phyloP scores from a whole-genome alignment of 2,888 invertebrate species.

The Sinelater perroti region DNA sequence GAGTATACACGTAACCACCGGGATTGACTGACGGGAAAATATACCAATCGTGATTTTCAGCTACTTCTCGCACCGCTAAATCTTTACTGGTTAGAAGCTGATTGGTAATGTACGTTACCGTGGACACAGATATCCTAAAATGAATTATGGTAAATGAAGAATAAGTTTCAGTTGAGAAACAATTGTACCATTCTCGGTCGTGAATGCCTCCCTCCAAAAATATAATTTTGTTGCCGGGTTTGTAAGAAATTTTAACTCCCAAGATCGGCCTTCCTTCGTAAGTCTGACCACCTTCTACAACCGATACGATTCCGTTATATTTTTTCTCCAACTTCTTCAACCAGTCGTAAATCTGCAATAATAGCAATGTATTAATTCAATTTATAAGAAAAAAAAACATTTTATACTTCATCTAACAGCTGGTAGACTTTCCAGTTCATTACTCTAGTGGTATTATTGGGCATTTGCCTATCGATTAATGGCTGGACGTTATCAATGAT shows the following conservation, averaged over 20 bases:
- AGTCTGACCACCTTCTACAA: conserved; percentile 66
- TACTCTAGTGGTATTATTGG: too few species aligned
- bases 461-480: conserved; percentile 37
- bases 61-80: conserved; percentile 64
- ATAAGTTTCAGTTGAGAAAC: background rate
- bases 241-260: conserved; percentile 63
- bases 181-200: conserved; percentile 57
- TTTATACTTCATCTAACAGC: too few species aligned
- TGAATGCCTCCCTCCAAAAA: conserved; percentile 70
- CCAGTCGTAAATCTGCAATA: conserved; percentile 66
- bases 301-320: conserved; percentile 63
- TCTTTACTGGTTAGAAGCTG: conserved; percentile 72
- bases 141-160: background rate
- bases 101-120: conserved; percentile 67
- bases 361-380: too few species aligned
- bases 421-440: too few species aligned
- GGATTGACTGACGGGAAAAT: conserved; percentile 78
- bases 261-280: conserved; percentile 68
- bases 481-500: conserved; percentile 69
- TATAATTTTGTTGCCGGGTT: conserved; percentile 63
- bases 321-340: conserved; percentile 61
- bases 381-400: too few species aligned
- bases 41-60: conserved; percentile 77
- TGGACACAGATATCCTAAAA: conserved; percentile 55
- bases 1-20: conserved; percentile 74